phyloP scores from a whole-genome alignment of 2,888 invertebrate genomes.

The Tenthredo livida region DNA sequence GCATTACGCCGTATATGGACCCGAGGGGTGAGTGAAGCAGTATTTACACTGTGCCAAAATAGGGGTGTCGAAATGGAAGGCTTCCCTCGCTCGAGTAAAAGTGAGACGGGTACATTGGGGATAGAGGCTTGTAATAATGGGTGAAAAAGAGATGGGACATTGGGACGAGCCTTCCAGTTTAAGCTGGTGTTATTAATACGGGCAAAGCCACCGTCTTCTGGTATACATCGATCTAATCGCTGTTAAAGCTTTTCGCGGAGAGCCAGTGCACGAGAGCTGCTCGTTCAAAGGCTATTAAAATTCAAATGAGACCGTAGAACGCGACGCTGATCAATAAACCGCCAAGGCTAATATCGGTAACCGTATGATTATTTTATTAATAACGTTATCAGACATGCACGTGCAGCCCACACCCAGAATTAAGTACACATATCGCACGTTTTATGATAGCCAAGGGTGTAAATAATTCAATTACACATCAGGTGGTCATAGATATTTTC shows the following conservation, averaged over 20 bases:
- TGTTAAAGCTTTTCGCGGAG: slow-evolving; percentile 5
- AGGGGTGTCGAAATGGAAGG: slow-evolving; percentile 2
- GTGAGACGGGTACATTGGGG: background rate
- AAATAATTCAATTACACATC: background rate
- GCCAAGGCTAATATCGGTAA: slow-evolving; percentile 33
- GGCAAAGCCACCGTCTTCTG: slow-evolving; percentile 24
- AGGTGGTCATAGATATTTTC: background rate
- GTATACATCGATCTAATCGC: slow-evolving; percentile 28
- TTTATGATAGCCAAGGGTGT: background rate
- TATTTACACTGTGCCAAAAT: slow-evolving; percentile 36
- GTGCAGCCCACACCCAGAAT: background rate
- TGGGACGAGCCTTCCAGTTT: background rate
- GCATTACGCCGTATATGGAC: background rate
- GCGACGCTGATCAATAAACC: slow-evolving; percentile 34
- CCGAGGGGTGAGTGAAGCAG: background rate
- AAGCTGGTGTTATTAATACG: slow-evolving; percentile 43
- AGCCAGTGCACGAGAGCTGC: slow-evolving; percentile 16
- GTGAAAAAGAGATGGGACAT: background rate
- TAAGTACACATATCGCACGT: slow-evolving; percentile 4
- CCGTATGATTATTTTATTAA: slow-evolving; percentile 36
- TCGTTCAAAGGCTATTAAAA: slow-evolving; percentile 45
- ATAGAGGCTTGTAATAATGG: background rate
- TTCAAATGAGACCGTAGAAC: slow-evolving; percentile 28
- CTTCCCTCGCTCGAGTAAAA: background rate
- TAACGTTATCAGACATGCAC: background rate